Evolutionary conservation across 2,797 vertebrate genomes (phyloP).

Genomic region (Lacerta agilis): DNA sequence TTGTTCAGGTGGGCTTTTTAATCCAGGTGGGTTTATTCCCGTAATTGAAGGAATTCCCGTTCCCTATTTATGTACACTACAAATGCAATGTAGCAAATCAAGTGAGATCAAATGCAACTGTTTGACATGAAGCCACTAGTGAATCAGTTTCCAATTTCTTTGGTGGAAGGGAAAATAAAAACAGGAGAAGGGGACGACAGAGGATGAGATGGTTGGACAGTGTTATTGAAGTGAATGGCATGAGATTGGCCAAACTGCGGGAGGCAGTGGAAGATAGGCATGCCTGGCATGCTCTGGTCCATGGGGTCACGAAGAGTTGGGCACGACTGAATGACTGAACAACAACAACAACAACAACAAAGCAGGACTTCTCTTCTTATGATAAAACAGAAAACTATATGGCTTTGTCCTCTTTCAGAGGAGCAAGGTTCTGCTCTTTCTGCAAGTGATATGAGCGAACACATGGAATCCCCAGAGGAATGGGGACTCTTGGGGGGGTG

Average conservation of each 20-base stretch:
- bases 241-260: too few species aligned
- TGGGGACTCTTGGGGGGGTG: neutral
- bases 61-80: slow-evolving; percentile 44
- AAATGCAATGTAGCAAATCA: slow-evolving; percentile 66
- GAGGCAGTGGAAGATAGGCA: too few species aligned
- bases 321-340: too few species aligned
- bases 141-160: slow-evolving; percentile 68
- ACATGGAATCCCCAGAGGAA: neutral
- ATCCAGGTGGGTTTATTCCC: slow-evolving; percentile 46
- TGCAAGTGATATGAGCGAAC: neutral
- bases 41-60: neutral
- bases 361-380: too few species aligned
- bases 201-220: too few species aligned
- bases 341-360: too few species aligned
- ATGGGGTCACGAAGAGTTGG: too few species aligned
- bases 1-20: slow-evolving; percentile 52
- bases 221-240: too few species aligned
- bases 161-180: neutral
- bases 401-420: neutral
- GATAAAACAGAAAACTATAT: neutral
- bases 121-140: slow-evolving; percentile 63
- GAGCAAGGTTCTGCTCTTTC: neutral
- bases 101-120: slow-evolving; percentile 62
- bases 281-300: too few species aligned
- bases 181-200: neutral